Percentiles rank a stretch among this genome's conserved stretches.
These are phyloP conservation scores for Clistopyga incitator DNA, from an alignment of 2,888 invertebrate species.

Conservation along the genomic window DNA sequence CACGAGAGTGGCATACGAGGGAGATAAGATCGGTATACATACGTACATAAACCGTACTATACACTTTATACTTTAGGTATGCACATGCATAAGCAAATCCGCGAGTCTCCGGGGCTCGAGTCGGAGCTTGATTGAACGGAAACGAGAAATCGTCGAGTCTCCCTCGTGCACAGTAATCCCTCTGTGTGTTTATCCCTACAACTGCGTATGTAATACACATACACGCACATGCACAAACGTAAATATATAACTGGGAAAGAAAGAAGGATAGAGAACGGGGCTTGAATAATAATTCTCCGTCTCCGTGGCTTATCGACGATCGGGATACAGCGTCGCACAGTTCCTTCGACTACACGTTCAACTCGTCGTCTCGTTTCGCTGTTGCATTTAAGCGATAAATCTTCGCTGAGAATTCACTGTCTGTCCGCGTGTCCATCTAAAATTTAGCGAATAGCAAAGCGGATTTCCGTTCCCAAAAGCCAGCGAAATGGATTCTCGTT, in stretches of 20 bases:
- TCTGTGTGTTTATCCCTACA: slow-evolving; percentile 58
- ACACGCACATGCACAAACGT: background rate
- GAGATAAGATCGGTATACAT: slow-evolving; percentile 61
- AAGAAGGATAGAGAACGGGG: slow-evolving; percentile 34
- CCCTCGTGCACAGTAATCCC: slow-evolving; percentile 61
- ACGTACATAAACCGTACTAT: slow-evolving; percentile 11
- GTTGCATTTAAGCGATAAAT: slow-evolving; percentile 44
- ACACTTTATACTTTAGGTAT: slow-evolving; percentile 45
- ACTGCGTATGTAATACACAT: background rate
- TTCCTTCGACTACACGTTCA: slow-evolving; percentile 40
- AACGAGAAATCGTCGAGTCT: slow-evolving; percentile 68
- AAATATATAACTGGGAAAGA: slow-evolving; percentile 36
- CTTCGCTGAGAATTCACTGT: slow-evolving; percentile 37
- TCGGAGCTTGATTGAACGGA: slow-evolving; percentile 67
- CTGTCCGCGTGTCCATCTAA: slow-evolving; percentile 15
- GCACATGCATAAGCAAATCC: slow-evolving; percentile 67
- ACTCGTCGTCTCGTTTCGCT: slow-evolving; percentile 52
- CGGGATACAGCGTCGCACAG: slow-evolving; percentile 50
- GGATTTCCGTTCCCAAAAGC: slow-evolving; percentile 43
- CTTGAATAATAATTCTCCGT: slow-evolving; percentile 67
- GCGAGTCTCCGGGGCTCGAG: slow-evolving; percentile 51
- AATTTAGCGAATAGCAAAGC: background rate
- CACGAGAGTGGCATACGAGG: slow-evolving; percentile 53
- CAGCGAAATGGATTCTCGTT: background rate
- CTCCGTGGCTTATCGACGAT: slow-evolving; percentile 66